A percentile compares a stretch with the other conserved stretches of the same genome.
Evolutionary conservation across 1,140 invertebrate genomes (phyloP).

Genomic region (Laupala kohalensis): DNA sequence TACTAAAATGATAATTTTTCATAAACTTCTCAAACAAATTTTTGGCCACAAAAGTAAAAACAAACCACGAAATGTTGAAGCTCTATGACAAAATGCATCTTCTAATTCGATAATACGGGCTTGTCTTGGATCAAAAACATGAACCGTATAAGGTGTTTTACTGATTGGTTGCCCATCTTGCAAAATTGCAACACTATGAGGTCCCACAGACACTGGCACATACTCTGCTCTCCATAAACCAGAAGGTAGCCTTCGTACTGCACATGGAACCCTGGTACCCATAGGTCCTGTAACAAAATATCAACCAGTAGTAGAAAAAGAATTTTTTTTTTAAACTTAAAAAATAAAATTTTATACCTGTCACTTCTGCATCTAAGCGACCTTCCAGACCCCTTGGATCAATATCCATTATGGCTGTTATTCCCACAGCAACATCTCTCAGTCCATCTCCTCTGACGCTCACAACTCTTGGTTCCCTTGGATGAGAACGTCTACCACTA

Average conservation of each 20-base stretch:
- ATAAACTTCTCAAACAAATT: background rate
- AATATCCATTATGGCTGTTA: conserved; percentile 43
- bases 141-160: conserved; percentile 52
- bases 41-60: too few species aligned
- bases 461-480: conserved; percentile 20
- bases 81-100: conserved; percentile 69
- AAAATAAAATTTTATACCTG: conserved; percentile 11
- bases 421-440: conserved; percentile 38
- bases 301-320: background rate
- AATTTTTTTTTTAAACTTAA: background rate
- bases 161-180: conserved; percentile 39
- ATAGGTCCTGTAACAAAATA: conserved; percentile 34
- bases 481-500: conserved; percentile 24
- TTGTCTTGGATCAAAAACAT: conserved; percentile 72
- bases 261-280: conserved; percentile 37
- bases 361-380: conserved; percentile 22
- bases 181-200: conserved; percentile 41
- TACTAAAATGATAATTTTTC: background rate
- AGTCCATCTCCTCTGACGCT: conserved; percentile 35
- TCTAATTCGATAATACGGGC: conserved; percentile 65
- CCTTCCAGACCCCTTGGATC: conserved; percentile 33
- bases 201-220: conserved; percentile 42
- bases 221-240: conserved; percentile 40
- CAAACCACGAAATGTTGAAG: conserved; percentile 60
- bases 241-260: conserved; percentile 33